Percentiles rank a stretch among this genome's conserved stretches.
Conservation (phyloP, 2,888 invertebrate genomes). For the Cosmorhoe ocellata region DNA sequence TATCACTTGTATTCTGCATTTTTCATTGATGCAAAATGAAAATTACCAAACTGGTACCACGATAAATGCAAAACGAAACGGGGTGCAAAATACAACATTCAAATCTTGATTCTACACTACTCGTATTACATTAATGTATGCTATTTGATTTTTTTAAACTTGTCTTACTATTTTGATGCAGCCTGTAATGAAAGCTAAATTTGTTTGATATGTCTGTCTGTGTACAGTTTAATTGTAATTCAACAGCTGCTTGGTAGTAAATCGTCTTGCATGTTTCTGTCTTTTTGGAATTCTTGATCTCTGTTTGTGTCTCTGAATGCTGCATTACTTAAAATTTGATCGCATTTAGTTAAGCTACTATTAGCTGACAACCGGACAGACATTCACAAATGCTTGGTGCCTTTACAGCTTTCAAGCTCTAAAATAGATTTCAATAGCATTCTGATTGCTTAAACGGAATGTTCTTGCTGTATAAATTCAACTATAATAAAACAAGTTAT, state of each 20-base stretch:
- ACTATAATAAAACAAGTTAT: conserved; percentile 20
- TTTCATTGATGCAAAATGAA: too few relatives aligned
- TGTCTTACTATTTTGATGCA: too few relatives aligned
- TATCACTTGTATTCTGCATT: too few relatives aligned
- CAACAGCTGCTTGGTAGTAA: conserved; percentile 16
- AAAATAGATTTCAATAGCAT: conserved; percentile 17
- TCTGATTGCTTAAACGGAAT: conserved; percentile 16
- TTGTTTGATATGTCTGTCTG: too few relatives aligned
- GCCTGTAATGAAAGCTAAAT: too few relatives aligned
- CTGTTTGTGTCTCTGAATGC: conserved; percentile 6
- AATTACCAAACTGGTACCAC: too few relatives aligned
- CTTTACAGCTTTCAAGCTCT: conserved; percentile 3
- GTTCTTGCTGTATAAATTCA: conserved; percentile 31
- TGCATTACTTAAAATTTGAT: conserved; percentile 9
- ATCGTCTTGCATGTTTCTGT: conserved; percentile 4
- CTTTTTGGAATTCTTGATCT: conserved; percentile 10
- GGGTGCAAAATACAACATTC: too few relatives aligned
- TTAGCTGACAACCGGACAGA: neutral
- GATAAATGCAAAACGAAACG: too few relatives aligned
- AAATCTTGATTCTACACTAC: too few relatives aligned
- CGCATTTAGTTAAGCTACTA: neutral
- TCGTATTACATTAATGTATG: too few relatives aligned
- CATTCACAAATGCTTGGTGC: conserved; percentile 4
- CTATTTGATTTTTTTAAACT: too few relatives aligned
- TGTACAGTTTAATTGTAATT: neutral